These are phyloP conservation scores for Trissolcus brochymenae DNA, from an alignment of 2,888 invertebrate species.

Conservation along the genomic window DNA sequence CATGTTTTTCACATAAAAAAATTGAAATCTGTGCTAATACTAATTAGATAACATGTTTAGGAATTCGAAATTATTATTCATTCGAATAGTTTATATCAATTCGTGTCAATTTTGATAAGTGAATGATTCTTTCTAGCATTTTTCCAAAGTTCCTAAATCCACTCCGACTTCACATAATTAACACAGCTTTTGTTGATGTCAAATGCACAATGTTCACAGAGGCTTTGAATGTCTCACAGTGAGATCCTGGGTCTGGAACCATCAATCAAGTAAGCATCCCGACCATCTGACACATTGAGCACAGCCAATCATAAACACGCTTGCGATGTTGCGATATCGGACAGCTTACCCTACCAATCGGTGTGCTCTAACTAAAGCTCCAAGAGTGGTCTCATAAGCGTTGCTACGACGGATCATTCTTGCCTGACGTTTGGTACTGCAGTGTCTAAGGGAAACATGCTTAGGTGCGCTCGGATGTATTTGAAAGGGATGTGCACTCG, in stretches of 20 bases:
- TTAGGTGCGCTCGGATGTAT: constrained; percentile 39
- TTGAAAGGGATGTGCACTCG: constrained; percentile 44
- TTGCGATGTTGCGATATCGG: constrained; percentile 74
- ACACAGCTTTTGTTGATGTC: constrained; percentile 68
- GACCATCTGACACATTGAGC: constrained; percentile 69
- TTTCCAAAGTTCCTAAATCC: not conserved
- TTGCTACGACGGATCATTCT: constrained; percentile 26
- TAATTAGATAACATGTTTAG: too few relatives aligned
- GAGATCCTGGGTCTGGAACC: constrained; percentile 69
- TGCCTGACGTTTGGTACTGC: constrained; percentile 43
- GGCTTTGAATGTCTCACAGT: constrained; percentile 73
- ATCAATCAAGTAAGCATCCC: constrained; percentile 64
- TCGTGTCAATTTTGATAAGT: not conserved
- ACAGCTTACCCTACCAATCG: constrained; percentile 64
- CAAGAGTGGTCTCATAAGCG: constrained; percentile 29
- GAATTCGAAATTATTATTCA: too few relatives aligned
- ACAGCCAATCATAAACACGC: constrained; percentile 69
- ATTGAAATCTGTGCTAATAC: too few relatives aligned
- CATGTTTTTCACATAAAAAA: too few relatives aligned
- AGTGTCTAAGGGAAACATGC: constrained; percentile 35
- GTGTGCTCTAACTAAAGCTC: constrained; percentile 47
- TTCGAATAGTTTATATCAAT: too few relatives aligned
- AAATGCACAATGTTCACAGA: constrained; percentile 74
- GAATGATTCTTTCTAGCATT: too few relatives aligned
- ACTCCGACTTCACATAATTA: constrained; percentile 37